Base-by-base conservation (phyloP, 2,888 invertebrate species). In the Aleiodes alternator region DNA sequence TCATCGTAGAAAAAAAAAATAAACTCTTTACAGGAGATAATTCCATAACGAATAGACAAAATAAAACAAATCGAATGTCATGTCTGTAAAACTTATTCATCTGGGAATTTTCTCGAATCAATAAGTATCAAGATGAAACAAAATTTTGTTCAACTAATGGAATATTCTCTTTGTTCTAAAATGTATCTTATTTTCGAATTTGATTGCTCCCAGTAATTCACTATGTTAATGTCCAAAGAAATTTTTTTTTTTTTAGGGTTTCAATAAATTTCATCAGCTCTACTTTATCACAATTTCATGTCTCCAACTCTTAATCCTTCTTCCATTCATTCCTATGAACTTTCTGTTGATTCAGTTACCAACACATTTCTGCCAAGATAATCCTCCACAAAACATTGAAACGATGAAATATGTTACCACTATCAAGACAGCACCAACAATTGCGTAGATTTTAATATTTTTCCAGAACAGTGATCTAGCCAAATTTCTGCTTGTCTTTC, bases 391-490 rank as follows among this genome's bases (percentile, higher is more conserved):
- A 1, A 95, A 93, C 92, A 97, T 95, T 57, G 96, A 95, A 3
- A 97, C 93, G 78, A 98, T 94, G 78, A 97, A 92, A 90, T 97
- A 98, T 31, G 96, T 89, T 38, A 96, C 92, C 69, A 95, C 87
- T 80, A 94, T 91, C 66, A 95, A 90, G 71, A 94, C 91, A 4
- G 91, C 88, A 29, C 91, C 93, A 80, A 94, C 91, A 79, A 97
- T 93, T 11, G 96, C 92, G 83, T 97, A 97, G 86, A 97, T 92
- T 90, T 98, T 97, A 14, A 97, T 93, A 87, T 97, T 98, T 90
- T 97, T 97, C 97, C 97, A 97, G 90, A 96, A 98, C 90, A 98
- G 92, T 14, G 96, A 94, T 55, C 97, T 92, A 50, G 96, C 96
- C 78, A 98, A 90, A 80, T 95, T 96, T 85, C 97, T 92, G 81